Base-by-base conservation (phyloP, 1,140 invertebrate genomes). In the Reticulitermes speratus region DNA sequence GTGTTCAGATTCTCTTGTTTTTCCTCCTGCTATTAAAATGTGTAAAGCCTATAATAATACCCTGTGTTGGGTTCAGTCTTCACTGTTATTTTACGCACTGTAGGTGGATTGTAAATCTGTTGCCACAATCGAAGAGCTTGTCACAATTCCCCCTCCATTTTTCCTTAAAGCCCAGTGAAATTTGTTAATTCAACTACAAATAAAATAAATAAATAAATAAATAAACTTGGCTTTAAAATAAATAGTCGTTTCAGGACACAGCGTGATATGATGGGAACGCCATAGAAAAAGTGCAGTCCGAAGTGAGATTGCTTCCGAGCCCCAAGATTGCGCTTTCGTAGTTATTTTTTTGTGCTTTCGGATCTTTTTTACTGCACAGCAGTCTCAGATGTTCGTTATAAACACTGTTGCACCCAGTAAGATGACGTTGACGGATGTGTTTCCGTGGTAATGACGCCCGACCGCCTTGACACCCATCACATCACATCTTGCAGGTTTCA, bases 401-500 rank as follows among this genome's bases (percentile, higher is more conserved):
- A 1, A 55, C 65, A 75, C 65, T 75, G 25, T 75, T 75, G 65
- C 65, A 11, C 65, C 0, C 25, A 30, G n/a, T 6, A 30, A n/a
- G n/a, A 16, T 75, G 65, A 75, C 65, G n/a, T 75, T 75, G 65
- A 75, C 65, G 65, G 65, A 75, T 75, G 65, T 11, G 65, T 75
- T 75, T 75, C 65, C 25, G 25, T 75, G 65, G 65, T 75, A 75
- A 75, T 30, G 65, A 75, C 65, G 65, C 65, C 14, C 7, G 65
- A 75, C 65, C 65, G 65, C 65, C 65, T 75, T 75, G 65, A 75
- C 65, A 75, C 65, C 65, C 65, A 75, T 75, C 65, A 30, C 65
- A 75, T 75, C 65, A 30, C 65, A 75, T 75, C 65, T 75, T 30
- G 65, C 65, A 75, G 8, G 25, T 75, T 75, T 30, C 65, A 75